Evolutionary conservation across 2,113 vertebrate genomes (phyloP), one percentile per base, ranked within the genome.

Genomic region (Chlamydotis undulata): DNA sequence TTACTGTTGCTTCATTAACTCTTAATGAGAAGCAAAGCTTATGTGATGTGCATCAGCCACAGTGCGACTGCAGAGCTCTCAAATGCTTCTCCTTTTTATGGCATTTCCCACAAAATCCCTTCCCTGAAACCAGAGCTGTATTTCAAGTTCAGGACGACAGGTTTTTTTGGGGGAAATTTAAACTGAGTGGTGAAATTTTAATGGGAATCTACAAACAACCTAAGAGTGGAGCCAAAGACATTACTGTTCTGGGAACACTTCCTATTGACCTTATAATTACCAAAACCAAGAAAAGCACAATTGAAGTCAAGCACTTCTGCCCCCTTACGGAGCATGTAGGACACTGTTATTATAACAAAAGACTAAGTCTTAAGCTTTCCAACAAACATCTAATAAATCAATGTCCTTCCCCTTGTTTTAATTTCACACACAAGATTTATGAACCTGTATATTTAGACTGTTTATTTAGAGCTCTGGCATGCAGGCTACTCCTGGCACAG

Each of bases 341-440:
- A 91, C 89, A 83, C 33, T 8, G 10, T 91, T 91, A 86, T 91
- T 91, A 89, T 50, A 91, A 90, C 73, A 84, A 88, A 95, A 93
- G 81, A 89, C 78, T 71, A 93, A 89, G 61, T 73, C 77, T 89
- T 76, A 87, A 92, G 91, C 90, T 89, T 87, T 94, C 87, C 91
- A 78, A 70, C 81, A 91, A 95, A 84, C 67, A 93, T 55, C 43
- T 22, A 96, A 96, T 97, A 96, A 95, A 97, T 96, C 93, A 95
- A 77, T 78, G 90, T 93, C 91, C n/a, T 90, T 91, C 74, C 69
- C 71, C 68, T 93, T 94, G 90, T 96, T 97, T 96, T 97, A 97
- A 96, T 96, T 96, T 96, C 87, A 91, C 81, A 82, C 84, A 89
- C 52, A 96, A 96, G 94, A 97, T 97, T 95, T 94, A 96, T 95